Evolutionary conservation across 2,888 invertebrate genomes (phyloP).

Genomic region (Morpho deidamia): DNA sequence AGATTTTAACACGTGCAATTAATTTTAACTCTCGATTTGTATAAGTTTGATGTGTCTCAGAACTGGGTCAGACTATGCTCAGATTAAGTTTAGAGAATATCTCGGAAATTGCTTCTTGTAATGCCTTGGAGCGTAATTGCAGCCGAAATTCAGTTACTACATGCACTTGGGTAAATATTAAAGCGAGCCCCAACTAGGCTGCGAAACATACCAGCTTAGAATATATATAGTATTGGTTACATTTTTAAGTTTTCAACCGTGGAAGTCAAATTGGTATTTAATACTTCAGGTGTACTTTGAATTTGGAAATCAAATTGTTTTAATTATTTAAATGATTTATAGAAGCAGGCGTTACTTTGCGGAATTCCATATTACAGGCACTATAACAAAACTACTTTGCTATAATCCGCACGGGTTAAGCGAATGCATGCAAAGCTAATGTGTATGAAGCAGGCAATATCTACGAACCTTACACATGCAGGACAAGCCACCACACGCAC

Average conservation of each 20-base stretch:
- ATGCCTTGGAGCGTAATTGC: slow-evolving; percentile 11
- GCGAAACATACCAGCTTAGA: slow-evolving; percentile 11
- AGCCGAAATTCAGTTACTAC: slow-evolving; percentile 15
- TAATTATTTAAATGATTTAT: no score
- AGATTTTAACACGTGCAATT: no score
- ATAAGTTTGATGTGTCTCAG: neutral
- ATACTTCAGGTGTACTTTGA: neutral
- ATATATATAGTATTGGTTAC: slow-evolving; percentile 10
- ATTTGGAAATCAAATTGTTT: neutral
- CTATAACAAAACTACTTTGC: no score
- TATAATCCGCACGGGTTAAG: no score
- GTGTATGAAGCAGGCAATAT: no score
- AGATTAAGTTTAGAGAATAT: slow-evolving; percentile 6
- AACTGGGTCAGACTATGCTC: slow-evolving; percentile 2
- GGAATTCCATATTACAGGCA: no score
- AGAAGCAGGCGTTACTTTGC: no score
- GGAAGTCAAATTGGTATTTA: slow-evolving; percentile 5
- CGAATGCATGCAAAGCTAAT: no score
- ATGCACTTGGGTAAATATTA: slow-evolving; percentile 18
- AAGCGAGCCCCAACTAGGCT: slow-evolving; percentile 12
- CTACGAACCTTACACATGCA: no score
- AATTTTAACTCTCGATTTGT: no score
- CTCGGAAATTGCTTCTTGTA: slow-evolving; percentile 5
- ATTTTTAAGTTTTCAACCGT: slow-evolving; percentile 8
- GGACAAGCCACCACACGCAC: no score